Evolutionary conservation across 1,140 invertebrate species (phyloP).

Genomic region (Campodea augens): DNA sequence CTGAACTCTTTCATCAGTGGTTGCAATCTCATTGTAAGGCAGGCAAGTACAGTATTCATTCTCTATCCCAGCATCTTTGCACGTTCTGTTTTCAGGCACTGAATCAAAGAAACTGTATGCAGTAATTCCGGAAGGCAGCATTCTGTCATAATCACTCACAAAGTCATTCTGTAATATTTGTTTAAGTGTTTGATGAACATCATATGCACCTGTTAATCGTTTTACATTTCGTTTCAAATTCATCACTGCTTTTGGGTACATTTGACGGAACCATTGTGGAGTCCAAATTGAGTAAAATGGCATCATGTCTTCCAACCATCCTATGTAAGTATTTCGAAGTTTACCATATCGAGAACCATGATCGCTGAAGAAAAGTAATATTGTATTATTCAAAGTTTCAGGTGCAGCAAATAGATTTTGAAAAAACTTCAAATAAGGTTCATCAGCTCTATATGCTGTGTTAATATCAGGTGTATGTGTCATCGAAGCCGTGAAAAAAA

Average conservation of each 20-base stretch:
- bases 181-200: slow-evolving; percentile 13
- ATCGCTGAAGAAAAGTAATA: slow-evolving; percentile 16
- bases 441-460: background rate
- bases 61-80: background rate
- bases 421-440: background rate
- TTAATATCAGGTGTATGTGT: background rate
- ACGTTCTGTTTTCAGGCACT: slow-evolving; percentile 2
- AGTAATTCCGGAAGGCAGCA: background rate
- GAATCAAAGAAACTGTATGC: background rate
- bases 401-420: background rate
- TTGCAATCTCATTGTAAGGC: background rate
- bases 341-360: slow-evolving; percentile 14
- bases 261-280: slow-evolving; percentile 6
- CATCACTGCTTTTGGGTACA: slow-evolving; percentile 7
- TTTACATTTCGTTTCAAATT: slow-evolving; percentile 10
- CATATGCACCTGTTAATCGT: slow-evolving; percentile 13
- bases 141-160: background rate
- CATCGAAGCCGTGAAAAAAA: background rate
- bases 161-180: slow-evolving; percentile 6
- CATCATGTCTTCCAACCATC: slow-evolving; percentile 16
- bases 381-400: background rate
- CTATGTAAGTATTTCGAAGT: slow-evolving; percentile 14
- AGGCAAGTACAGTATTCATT: slow-evolving; percentile 3
- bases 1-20: background rate
- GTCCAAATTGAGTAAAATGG: slow-evolving; percentile 15